Evolutionary conservation across 2,888 invertebrate genomes (phyloP), one percentile per base, ranked within the genome.

Genomic region (Lottia scabra): DNA sequence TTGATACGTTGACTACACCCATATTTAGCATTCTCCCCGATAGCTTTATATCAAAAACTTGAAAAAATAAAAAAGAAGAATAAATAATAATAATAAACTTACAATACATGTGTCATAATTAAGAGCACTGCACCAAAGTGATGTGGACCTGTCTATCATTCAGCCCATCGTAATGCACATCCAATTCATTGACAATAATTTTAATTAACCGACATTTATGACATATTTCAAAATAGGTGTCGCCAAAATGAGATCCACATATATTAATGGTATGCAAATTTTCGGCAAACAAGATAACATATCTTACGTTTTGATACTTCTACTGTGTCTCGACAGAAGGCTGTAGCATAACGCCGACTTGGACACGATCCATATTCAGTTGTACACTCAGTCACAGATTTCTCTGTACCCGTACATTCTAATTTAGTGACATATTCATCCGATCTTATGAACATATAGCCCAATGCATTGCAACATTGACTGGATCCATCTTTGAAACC

Each of bases 401-500:
- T 48, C 69, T 85, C 84, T 5, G 65, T 68, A 1, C 83, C 83
- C 12, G 65, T 72, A 71, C 85, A 85, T 2, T 68, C 43, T 16
- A 83, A 81, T 67, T 80, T 73, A 4, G 79, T 73, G 0, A 83
- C 67, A 19, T 62, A 64, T 30, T 19, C 70, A 13, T 72, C 72
- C 10, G 76, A 65, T 66, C 70, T 76, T 1, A 74, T 66, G 13
- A 44, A 62, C 0, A 63, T 30, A 46, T 56, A 46, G 5, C 84
- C 82, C 8, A 83, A 73, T 10, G 79, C 78, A 1, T 82, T 80
- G 63, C 85, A 83, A 67, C 82, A 81, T 67, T 82, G 80, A 15
- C 81, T 79, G 43, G 76, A 75, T 4, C 83, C 85, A 44, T 79
- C 76, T 26, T 71, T 73, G 68, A 80, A 94, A 10, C 94, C 94